Conservation (phyloP, 2,888 invertebrate species). For the Lamellibrachia satsuma region DNA sequence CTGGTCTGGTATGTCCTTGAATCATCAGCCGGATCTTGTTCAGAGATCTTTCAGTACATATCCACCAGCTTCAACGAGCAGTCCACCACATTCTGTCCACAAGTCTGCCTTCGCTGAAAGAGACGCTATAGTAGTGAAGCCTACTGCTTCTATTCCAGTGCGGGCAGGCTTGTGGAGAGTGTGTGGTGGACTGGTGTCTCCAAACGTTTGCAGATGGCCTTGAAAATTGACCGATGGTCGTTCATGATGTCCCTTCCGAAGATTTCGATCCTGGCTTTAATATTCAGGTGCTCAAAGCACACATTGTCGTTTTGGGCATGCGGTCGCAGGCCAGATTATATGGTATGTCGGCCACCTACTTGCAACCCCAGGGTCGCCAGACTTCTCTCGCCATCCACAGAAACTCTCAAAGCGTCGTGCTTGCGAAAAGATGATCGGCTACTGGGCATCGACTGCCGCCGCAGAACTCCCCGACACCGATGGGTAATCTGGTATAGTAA, state of each 20-base stretch:
- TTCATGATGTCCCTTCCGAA: neutral
- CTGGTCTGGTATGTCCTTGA: neutral
- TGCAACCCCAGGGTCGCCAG: neutral
- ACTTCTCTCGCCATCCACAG: neutral
- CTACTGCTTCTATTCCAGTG: too few relatives aligned
- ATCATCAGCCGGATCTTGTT: neutral
- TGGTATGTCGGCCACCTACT: slow-evolving; percentile 26
- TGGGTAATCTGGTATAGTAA: neutral
- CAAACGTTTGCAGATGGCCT: slow-evolving; percentile 17
- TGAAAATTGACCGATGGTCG: neutral
- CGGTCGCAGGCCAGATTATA: neutral
- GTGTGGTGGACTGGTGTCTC: neutral
- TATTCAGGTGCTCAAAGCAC: neutral
- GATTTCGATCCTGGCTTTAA: neutral
- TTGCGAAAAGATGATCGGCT: neutral
- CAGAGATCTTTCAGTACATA: neutral
- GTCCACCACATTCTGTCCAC: neutral
- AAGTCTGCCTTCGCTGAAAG: neutral
- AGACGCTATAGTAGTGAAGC: slow-evolving; percentile 22
- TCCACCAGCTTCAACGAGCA: slow-evolving; percentile 21
- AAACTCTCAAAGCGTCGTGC: slow-evolving; percentile 20
- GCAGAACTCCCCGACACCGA: neutral
- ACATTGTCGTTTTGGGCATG: neutral
- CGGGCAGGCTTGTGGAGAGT: too few relatives aligned
- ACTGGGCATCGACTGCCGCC: neutral